Evolutionary conservation across 2,888 invertebrate genomes (phyloP).

Genomic region (Drosophila colorata): DNA sequence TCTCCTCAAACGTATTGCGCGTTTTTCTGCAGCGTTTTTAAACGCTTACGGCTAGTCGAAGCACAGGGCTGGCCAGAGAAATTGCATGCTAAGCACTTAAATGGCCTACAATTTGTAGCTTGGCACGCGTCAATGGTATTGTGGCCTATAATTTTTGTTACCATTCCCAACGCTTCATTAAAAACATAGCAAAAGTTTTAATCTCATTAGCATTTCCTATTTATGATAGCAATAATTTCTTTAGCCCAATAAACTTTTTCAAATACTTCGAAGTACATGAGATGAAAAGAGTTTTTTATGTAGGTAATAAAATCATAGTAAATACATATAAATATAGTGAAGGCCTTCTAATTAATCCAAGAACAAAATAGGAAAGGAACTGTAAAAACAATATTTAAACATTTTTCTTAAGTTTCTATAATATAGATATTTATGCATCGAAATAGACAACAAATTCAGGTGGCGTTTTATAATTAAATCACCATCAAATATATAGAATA

Average conservation of each 20-base stretch:
- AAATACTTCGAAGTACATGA: no score
- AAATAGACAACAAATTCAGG: no score
- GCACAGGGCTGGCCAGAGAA: not conserved
- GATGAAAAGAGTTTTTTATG: no score
- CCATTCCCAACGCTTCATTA: not conserved
- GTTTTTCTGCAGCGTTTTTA: slow-evolving; percentile 34
- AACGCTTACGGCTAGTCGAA: slow-evolving; percentile 19
- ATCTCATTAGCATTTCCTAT: not conserved
- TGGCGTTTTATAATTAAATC: no score
- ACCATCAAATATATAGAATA: no score
- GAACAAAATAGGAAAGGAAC: no score
- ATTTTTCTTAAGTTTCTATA: no score
- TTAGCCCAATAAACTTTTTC: not conserved
- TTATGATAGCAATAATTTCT: not conserved
- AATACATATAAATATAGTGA: no score
- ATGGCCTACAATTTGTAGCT: slow-evolving; percentile 4
- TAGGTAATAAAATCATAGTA: no score
- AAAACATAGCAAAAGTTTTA: not conserved
- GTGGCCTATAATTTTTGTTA: not conserved
- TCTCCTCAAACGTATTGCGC: slow-evolving; percentile 23
- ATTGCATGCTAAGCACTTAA: slow-evolving; percentile 8
- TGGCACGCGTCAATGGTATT: not conserved
- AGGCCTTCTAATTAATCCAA: no score
- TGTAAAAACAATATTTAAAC: no score
- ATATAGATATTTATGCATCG: no score